These are phyloP conservation scores for Ormyrus labotus DNA, from an alignment of 2,888 invertebrate genomes.

Conservation along the genomic window DNA sequence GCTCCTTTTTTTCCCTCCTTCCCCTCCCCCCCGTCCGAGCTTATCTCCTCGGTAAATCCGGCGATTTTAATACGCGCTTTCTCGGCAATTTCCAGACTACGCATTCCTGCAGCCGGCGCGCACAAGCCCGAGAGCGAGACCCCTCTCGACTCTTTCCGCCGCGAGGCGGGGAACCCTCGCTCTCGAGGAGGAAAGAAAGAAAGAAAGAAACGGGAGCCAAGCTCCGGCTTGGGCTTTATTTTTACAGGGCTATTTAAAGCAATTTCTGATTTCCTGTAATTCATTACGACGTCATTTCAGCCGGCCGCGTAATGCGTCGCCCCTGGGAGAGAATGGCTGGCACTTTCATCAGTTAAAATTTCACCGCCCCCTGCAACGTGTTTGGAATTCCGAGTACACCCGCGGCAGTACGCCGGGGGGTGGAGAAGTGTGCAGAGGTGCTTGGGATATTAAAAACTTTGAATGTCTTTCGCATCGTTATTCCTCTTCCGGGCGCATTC, in stretches of 20 bases:
- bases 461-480: constrained; percentile 31
- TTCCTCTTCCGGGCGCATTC: constrained; percentile 19
- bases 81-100: constrained; percentile 76
- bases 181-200: neutral
- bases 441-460: constrained; percentile 55
- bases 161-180: neutral
- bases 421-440: neutral
- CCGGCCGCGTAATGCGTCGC: constrained; percentile 70
- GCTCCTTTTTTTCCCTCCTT: constrained; percentile 56
- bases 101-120: constrained; percentile 64
- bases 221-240: constrained; percentile 68
- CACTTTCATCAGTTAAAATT: constrained; percentile 60
- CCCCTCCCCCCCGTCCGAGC: constrained; percentile 65
- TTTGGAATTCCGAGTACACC: constrained; percentile 52
- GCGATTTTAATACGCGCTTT: constrained; percentile 79
- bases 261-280: constrained; percentile 75
- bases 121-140: constrained; percentile 47
- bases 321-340: constrained; percentile 59
- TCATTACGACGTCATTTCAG: constrained; percentile 72
- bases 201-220: no score
- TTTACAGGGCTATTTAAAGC: constrained; percentile 74
- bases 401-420: neutral
- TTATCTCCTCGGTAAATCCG: constrained; percentile 79
- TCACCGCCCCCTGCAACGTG: constrained; percentile 45
- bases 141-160: neutral